Evolutionary conservation across 2,888 invertebrate genomes (phyloP).

Genomic region (Leucania comma): DNA sequence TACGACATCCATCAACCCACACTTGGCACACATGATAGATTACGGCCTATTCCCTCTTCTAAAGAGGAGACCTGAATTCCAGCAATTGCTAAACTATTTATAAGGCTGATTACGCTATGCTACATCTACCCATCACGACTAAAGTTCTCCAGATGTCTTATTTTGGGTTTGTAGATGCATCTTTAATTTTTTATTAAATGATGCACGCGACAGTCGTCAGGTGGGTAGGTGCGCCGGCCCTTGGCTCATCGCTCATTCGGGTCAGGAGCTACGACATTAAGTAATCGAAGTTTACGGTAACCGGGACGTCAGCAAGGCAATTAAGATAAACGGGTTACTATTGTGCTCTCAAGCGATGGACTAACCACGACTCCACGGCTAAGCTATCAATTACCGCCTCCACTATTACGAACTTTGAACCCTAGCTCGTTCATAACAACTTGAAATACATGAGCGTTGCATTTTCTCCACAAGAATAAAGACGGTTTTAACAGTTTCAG

Average conservation of each 20-base stretch:
- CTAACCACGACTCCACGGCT: conserved; percentile 30
- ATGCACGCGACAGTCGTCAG: not conserved
- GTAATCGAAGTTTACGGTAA: conserved; percentile 60
- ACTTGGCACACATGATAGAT: too few species aligned
- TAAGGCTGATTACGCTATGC: not conserved
- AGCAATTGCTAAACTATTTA: too few species aligned
- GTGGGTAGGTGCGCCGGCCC: not conserved
- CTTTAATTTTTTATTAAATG: conserved; percentile 9
- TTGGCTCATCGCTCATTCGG: conserved; percentile 45
- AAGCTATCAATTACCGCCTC: conserved; percentile 52
- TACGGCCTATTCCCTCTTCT: too few species aligned
- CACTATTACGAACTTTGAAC: conserved; percentile 39
- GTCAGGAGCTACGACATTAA: conserved; percentile 45
- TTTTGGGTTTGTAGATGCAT: not conserved
- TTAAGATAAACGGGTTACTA: conserved; percentile 58
- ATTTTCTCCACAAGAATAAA: conserved; percentile 32
- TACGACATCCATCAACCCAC: too few species aligned
- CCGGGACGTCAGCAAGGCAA: conserved; percentile 46
- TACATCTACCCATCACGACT: too few species aligned
- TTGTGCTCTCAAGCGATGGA: conserved; percentile 45
- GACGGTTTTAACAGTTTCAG: conserved; percentile 3
- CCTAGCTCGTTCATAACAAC: conserved; percentile 26
- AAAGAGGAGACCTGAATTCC: too few species aligned
- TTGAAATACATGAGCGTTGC: conserved; percentile 22
- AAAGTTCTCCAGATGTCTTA: not conserved